Evolutionary conservation across 2,888 invertebrate genomes (phyloP).

Genomic region (Ophion obscuratus): DNA sequence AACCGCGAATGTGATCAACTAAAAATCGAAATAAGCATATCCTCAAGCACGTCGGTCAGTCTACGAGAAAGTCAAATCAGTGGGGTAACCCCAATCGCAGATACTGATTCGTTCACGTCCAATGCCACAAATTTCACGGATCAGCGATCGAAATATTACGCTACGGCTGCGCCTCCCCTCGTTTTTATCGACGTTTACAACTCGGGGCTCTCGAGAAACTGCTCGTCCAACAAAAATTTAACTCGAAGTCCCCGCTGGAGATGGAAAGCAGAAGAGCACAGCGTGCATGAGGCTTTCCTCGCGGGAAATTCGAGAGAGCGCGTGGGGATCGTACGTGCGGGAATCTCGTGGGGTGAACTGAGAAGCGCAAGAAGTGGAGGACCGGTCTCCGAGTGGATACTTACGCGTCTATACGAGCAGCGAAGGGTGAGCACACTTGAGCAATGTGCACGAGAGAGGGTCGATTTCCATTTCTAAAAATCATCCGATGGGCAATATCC

Average conservation of each 20-base stretch:
- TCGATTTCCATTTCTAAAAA: slow-evolving; percentile 62
- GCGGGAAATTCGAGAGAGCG: slow-evolving; percentile 18
- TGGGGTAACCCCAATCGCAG: neutral
- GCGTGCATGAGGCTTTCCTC: slow-evolving; percentile 12
- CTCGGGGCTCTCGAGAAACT: slow-evolving; percentile 50
- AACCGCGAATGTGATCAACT: neutral
- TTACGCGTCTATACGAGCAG: slow-evolving; percentile 28
- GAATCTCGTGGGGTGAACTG: slow-evolving; percentile 36
- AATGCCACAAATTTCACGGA: neutral
- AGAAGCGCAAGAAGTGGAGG: slow-evolving; percentile 6
- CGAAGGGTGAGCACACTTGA: slow-evolving; percentile 55
- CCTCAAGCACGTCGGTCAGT: neutral
- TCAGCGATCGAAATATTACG: slow-evolving; percentile 11
- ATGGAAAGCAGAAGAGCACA: slow-evolving; percentile 2
- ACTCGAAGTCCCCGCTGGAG: slow-evolving; percentile 19
- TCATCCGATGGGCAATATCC: slow-evolving; percentile 51
- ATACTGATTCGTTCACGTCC: neutral
- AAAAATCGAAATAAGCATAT: too few relatives aligned
- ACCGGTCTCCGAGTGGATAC: slow-evolving; percentile 52
- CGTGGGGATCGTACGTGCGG: slow-evolving; percentile 13
- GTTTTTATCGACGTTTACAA: slow-evolving; percentile 47
- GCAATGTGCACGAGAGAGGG: slow-evolving; percentile 52
- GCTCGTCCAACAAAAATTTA: slow-evolving; percentile 54
- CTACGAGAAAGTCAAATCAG: neutral
- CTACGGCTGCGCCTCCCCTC: slow-evolving; percentile 7